These are phyloP conservation scores for Gryon sp. DNA, from an alignment of 1,140 invertebrate species.

Conservation along the genomic window DNA sequence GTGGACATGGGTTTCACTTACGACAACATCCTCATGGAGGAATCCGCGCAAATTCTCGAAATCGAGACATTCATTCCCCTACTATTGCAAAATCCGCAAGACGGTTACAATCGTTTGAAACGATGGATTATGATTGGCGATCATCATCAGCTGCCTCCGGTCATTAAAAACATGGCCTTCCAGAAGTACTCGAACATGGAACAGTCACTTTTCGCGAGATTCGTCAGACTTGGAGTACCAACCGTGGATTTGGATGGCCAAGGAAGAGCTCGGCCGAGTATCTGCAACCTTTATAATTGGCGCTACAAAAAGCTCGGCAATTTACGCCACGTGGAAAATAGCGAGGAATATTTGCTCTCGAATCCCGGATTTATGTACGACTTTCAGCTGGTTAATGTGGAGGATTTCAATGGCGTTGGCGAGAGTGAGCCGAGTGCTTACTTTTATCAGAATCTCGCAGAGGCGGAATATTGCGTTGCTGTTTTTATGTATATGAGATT, in stretches of 20 bases:
- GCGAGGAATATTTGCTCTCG: conserved; percentile 91
- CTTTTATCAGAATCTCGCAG: conserved; percentile 98
- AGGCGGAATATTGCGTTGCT: conserved; percentile 99
- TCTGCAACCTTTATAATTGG: conserved; percentile 98
- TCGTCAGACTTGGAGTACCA: conserved; percentile 97
- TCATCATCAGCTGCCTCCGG: conserved; percentile 99
- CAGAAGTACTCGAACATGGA: conserved; percentile 99
- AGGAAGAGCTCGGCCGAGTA: conserved; percentile 94
- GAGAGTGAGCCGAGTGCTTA: conserved; percentile 99
- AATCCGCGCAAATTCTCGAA: conserved; percentile 98
- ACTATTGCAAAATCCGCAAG: conserved; percentile 97
- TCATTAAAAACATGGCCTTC: conserved; percentile 99
- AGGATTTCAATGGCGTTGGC: conserved; percentile 97
- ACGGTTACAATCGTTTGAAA: conserved; percentile 97
- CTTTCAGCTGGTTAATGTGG: conserved; percentile 98
- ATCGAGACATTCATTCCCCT: conserved; percentile 99
- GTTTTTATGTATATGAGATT: conserved; percentile 99
- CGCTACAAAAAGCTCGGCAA: conserved; percentile 97
- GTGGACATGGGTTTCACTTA: conserved; percentile 98
- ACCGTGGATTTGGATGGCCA: conserved; percentile 98
- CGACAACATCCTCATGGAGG: conserved; percentile 99
- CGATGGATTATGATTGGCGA: conserved; percentile 99
- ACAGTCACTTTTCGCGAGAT: conserved; percentile 97
- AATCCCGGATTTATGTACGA: conserved; percentile 96
- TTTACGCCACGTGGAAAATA: conserved; percentile 90